Evolutionary conservation across 2,113 vertebrate genomes (phyloP).

Genomic region (Laticauda colubrina): DNA sequence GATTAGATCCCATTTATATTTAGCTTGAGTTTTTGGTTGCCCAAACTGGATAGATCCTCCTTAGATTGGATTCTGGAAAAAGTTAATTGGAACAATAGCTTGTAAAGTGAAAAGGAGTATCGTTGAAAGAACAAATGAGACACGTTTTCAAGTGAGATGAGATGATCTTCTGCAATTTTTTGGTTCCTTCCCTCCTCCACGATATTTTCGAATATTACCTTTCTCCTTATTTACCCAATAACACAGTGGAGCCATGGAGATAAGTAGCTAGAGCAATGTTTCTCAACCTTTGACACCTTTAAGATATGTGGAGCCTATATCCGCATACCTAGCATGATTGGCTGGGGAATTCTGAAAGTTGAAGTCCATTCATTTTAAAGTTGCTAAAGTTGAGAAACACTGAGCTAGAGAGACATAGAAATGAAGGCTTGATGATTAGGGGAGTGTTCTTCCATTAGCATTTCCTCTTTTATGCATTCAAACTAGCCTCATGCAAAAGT

Average conservation of each 20-base stretch:
- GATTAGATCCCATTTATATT: background rate
- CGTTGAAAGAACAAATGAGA: background rate
- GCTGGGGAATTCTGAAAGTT: background rate
- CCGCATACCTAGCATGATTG: background rate
- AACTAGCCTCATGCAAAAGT: background rate
- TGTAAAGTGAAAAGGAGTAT: background rate
- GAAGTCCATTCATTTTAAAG: background rate
- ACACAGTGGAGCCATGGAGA: background rate
- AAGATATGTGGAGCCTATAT: background rate
- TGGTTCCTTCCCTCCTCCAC: background rate
- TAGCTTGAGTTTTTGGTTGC: background rate
- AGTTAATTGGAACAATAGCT: background rate
- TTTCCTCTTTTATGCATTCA: background rate
- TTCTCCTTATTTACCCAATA: background rate
- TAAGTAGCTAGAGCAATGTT: background rate
- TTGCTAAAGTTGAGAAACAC: background rate
- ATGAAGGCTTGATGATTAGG: background rate
- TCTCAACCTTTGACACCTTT: background rate
- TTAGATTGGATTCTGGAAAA: background rate
- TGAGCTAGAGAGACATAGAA: background rate
- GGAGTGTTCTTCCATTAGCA: background rate
- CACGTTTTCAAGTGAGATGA: background rate
- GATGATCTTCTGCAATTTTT: background rate
- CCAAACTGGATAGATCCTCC: background rate
- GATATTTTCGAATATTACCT: background rate